These are phyloP conservation scores for Drosophila arawakana DNA, from an alignment of 1,140 invertebrate genomes.

Conservation along the genomic window DNA sequence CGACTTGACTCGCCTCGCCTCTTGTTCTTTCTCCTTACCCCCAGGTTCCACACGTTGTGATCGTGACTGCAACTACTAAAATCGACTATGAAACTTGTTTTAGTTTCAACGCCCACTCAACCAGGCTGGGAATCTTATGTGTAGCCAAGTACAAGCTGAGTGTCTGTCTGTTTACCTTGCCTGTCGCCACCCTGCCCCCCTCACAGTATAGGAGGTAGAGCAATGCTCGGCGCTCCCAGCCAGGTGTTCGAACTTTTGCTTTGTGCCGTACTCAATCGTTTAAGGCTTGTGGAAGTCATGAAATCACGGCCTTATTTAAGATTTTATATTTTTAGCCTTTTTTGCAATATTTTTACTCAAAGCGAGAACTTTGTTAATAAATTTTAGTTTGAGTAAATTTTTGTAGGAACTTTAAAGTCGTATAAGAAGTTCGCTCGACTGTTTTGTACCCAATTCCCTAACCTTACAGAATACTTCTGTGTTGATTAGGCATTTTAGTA, in stretches of 20 bases:
- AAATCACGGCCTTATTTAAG: conserved; percentile 3
- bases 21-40: not conserved
- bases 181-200: no score
- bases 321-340: not conserved
- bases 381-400: no score
- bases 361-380: no score
- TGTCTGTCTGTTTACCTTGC: conserved; percentile 9
- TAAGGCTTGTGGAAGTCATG: conserved; percentile 5
- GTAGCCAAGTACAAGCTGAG: not conserved
- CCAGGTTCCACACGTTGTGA: conserved; percentile 22
- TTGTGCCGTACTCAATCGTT: conserved; percentile 45
- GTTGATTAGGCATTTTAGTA: no score
- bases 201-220: conserved; percentile 31
- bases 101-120: conserved; percentile 57
- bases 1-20: not conserved
- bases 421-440: no score
- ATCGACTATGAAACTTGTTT: conserved; percentile 72
- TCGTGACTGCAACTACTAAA: conserved; percentile 40
- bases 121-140: conserved; percentile 27
- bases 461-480: no score
- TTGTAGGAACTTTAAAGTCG: no score
- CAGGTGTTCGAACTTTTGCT: conserved; percentile 75
- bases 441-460: no score
- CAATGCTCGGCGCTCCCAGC: conserved; percentile 67
- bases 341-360: no score